Conservation (phyloP, 2,113 vertebrate species). For the Zootoca vivipara region DNA sequence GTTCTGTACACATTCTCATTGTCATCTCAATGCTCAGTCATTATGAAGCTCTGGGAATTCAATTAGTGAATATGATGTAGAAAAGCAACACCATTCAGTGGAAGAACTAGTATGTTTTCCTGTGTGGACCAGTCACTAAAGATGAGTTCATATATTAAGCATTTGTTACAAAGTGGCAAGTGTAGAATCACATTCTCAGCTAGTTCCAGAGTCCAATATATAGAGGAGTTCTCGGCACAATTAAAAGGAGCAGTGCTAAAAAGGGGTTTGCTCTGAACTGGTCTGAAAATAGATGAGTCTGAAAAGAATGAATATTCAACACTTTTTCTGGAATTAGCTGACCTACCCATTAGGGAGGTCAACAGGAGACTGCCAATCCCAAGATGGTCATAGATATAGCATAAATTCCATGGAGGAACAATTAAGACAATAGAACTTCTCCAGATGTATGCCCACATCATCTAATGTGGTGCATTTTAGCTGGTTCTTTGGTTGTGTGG, state of each 20-base stretch:
- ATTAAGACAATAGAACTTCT: neutral
- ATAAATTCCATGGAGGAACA: neutral
- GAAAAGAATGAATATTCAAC: neutral
- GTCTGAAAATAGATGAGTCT: slow-evolving; percentile 13
- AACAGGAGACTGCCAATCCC: neutral
- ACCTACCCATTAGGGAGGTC: slow-evolving; percentile 17
- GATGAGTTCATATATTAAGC: neutral
- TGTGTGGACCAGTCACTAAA: neutral
- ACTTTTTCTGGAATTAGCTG: slow-evolving; percentile 19
- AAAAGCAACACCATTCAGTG: neutral
- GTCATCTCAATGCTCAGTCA: neutral
- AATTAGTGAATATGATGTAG: neutral
- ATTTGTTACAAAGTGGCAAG: neutral
- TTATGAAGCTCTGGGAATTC: neutral
- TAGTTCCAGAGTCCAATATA: neutral
- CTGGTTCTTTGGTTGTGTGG: neutral
- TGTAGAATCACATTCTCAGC: neutral
- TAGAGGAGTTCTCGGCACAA: neutral
- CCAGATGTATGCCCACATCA: slow-evolving; percentile 14
- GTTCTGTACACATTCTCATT: neutral
- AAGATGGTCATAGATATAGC: neutral
- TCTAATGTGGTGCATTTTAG: slow-evolving; percentile 16
- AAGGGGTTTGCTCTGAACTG: neutral
- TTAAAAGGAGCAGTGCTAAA: neutral
- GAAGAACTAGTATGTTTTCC: neutral